These are phyloP conservation scores for Eulemur mongoz DNA, from an alignment of 2,797 vertebrate genomes.

Conservation along the genomic window DNA sequence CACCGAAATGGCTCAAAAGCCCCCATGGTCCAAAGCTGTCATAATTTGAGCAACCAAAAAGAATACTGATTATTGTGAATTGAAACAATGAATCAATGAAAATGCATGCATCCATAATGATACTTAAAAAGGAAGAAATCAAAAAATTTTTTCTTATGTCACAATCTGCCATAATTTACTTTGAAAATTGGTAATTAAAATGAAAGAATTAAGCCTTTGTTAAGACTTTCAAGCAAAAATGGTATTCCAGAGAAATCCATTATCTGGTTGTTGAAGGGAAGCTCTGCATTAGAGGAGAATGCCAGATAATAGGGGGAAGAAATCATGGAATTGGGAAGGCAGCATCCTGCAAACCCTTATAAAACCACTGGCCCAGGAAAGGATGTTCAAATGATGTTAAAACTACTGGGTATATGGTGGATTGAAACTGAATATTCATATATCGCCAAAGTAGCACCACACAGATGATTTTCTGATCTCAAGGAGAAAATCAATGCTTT, in stretches of 20 bases:
- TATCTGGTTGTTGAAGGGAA: background rate
- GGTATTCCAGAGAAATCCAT: background rate
- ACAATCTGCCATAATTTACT: background rate
- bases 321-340: background rate
- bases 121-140: background rate
- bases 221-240: background rate
- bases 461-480: background rate
- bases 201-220: background rate
- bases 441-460: background rate
- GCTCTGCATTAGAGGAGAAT: background rate
- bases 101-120: background rate
- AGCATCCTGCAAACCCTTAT: background rate
- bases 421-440: background rate
- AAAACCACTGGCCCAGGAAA: background rate
- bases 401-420: background rate
- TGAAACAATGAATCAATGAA: background rate
- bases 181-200: slow-evolving; percentile 24
- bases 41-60: background rate
- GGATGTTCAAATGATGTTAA: background rate
- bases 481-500: background rate
- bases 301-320: background rate
- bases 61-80: background rate
- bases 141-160: background rate
- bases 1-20: background rate
- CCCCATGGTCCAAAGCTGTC: background rate